Percentiles rank a stretch among this genome's conserved stretches.
Conservation (phyloP, 2,888 invertebrate species). For the Meta bourneti region DNA sequence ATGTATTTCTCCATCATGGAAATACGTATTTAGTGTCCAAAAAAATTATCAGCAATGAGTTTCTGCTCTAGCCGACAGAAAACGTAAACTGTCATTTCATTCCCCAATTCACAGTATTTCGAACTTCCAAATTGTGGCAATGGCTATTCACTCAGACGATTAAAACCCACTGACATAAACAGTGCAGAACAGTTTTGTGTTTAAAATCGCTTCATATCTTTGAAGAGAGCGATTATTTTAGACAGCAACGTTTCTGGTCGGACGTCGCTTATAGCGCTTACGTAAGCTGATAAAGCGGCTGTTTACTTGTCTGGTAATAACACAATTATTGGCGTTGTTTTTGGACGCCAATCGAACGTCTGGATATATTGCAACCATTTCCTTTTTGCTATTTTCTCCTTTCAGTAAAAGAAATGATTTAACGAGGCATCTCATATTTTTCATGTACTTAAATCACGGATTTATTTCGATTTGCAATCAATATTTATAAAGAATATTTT, state of each 20-base stretch:
- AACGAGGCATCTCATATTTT: background rate
- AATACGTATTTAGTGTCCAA: too few species aligned
- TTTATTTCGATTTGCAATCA: background rate
- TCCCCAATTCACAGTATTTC: too few species aligned
- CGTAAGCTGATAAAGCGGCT: conserved; percentile 54
- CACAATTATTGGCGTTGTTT: conserved; percentile 44
- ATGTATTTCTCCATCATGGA: too few species aligned
- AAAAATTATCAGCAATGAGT: too few species aligned
- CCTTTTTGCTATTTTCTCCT: background rate
- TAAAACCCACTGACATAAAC: background rate
- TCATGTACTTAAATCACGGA: background rate
- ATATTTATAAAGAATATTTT: background rate
- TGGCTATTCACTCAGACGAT: too few species aligned
- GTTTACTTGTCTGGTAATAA: conserved; percentile 64
- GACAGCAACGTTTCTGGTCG: background rate
- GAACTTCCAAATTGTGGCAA: too few species aligned
- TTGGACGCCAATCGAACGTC: conserved; percentile 46
- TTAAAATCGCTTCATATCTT: background rate
- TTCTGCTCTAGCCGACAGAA: too few species aligned
- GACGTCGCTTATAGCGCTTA: conserved; percentile 15
- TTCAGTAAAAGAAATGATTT: too few species aligned
- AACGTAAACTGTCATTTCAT: too few species aligned
- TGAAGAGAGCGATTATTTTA: background rate
- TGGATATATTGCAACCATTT: conserved; percentile 24
- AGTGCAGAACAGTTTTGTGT: background rate